Base-by-base conservation (phyloP, 2,888 invertebrate genomes). In the Apodemia zela region DNA sequence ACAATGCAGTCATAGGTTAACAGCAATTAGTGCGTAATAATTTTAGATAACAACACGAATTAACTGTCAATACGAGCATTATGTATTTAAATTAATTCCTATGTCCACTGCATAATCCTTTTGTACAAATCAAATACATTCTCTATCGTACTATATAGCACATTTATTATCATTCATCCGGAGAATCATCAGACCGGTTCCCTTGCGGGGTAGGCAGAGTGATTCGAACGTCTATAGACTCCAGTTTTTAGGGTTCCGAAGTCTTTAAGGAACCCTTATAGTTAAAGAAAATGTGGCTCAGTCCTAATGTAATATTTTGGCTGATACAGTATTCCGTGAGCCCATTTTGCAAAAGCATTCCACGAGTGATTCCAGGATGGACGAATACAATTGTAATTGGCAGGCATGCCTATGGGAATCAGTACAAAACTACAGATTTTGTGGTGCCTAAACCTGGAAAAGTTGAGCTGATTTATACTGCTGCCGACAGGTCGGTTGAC, bases 211-310 rank as follows among this genome's bases (percentile, higher is more conserved):
- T n/a, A n/a, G n/a, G n/a, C n/a, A n/a, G n/a, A n/a, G n/a, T n/a
- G n/a, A n/a, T n/a, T n/a, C n/a, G n/a, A n/a, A n/a, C n/a, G n/a
- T n/a, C n/a, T n/a, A n/a, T n/a, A n/a, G n/a, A n/a, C n/a, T n/a
- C n/a, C n/a, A n/a, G n/a, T n/a, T n/a, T n/a, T n/a, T n/a, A n/a
- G n/a, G n/a, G n/a, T n/a, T n/a, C n/a, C n/a, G n/a, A n/a, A n/a
- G n/a, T n/a, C n/a, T n/a, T n/a, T n/a, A n/a, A n/a, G n/a, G n/a
- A n/a, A n/a, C n/a, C n/a, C n/a, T n/a, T n/a, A n/a, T n/a, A 97
- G 71, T 86, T 98, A 77, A 98, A 98, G 87, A 96, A 97, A 86
- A 98, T 98, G 97, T 98, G 97, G 97, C 93, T 96, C 15, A 96
- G 96, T 72, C 98, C 97, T 0, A 98, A 98, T 79, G 98, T 78